These are phyloP conservation scores for Hippocampus mohnikei DNA, from an alignment of 2,113 vertebrate species.

Conservation along the genomic window DNA sequence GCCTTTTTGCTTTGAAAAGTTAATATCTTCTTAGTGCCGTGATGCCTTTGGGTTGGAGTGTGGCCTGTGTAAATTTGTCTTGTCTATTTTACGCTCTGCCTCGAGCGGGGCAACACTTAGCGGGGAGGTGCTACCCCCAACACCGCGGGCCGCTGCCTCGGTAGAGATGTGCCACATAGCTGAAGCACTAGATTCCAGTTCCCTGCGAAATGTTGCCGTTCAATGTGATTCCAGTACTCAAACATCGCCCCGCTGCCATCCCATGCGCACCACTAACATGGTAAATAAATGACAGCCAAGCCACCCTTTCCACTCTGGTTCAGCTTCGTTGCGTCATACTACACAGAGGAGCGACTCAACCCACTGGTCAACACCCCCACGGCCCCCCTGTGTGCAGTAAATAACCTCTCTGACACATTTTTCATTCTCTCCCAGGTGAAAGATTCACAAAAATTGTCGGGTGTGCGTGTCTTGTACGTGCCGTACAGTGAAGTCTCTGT, in stretches of 20 bases:
- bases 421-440: constrained; percentile 68
- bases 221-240: constrained; percentile 55
- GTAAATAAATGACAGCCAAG: constrained; percentile 59
- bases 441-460: constrained; percentile 51
- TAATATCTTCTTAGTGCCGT: background rate
- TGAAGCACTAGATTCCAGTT: constrained; percentile 61
- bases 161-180: constrained; percentile 77
- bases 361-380: constrained; percentile 55
- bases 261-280: constrained; percentile 13
- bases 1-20: background rate
- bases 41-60: background rate
- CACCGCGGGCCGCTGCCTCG: constrained; percentile 60
- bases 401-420: constrained; percentile 54
- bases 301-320: background rate
- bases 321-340: constrained; percentile 52
- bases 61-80: constrained; percentile 23
- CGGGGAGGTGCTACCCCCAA: constrained; percentile 62
- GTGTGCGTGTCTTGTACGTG: constrained; percentile 19
- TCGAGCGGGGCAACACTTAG: constrained; percentile 69
- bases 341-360: constrained; percentile 52
- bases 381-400: too few species aligned
- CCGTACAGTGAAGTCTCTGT: constrained; percentile 25
- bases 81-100: constrained; percentile 42
- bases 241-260: background rate
- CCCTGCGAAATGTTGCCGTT: constrained; percentile 72